A percentile compares a stretch with the other conserved stretches of the same genome.
phyloP scores from a whole-genome alignment of 2,888 invertebrate species.

The Papilio demoleus region DNA sequence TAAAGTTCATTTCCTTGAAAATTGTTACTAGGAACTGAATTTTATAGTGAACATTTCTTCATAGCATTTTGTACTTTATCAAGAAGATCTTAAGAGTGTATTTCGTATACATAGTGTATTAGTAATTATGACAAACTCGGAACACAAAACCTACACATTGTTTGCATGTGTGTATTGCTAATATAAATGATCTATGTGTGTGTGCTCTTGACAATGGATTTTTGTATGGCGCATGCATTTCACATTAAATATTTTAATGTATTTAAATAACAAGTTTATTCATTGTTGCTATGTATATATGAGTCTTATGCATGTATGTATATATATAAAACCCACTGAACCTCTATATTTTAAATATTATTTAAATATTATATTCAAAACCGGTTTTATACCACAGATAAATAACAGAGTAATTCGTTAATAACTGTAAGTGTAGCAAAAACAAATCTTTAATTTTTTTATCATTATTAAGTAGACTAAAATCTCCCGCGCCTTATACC shows the following conservation, averaged over 20 bases:
- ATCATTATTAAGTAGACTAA: no score
- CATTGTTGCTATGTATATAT: neutral
- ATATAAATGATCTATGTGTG: slow-evolving; percentile 28
- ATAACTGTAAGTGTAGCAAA: no score
- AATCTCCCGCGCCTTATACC: no score
- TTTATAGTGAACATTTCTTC: neutral
- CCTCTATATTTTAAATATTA: no score
- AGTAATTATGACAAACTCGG: slow-evolving; percentile 43
- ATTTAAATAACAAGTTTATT: neutral
- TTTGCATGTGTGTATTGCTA: slow-evolving; percentile 30
- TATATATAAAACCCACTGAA: no score
- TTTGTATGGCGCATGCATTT: slow-evolving; percentile 29
- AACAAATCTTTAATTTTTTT: no score
- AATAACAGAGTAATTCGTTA: no score
- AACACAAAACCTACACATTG: slow-evolving; percentile 64
- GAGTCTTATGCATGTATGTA: no score
- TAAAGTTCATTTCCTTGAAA: slow-evolving; percentile 45
- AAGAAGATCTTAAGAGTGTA: neutral
- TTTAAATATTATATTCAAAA: no score
- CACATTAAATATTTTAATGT: slow-evolving; percentile 3
- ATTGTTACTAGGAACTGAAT: slow-evolving; percentile 18
- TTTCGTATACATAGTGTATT: neutral
- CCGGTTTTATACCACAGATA: no score
- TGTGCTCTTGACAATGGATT: slow-evolving; percentile 51
- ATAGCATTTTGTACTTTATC: slow-evolving; percentile 24